A percentile compares a stretch with the other conserved stretches of the same genome.
Evolutionary conservation across 1,140 invertebrate genomes (phyloP).

Genomic region (Xylocopa sonorina): DNA sequence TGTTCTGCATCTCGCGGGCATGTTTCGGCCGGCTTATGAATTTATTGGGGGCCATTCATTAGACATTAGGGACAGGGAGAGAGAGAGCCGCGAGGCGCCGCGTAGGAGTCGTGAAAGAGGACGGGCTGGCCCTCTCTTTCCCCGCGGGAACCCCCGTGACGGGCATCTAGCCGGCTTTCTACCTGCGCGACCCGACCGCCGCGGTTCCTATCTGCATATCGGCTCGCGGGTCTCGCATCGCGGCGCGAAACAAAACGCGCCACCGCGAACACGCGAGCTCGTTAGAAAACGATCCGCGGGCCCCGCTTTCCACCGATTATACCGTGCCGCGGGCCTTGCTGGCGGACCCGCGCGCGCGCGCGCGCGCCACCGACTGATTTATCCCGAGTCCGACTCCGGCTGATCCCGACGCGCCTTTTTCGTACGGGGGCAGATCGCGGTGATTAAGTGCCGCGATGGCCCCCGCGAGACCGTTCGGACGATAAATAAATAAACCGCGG

Average conservation of each 20-base stretch:
- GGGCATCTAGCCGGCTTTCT: conserved; percentile 16
- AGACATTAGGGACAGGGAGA: conserved; percentile 74
- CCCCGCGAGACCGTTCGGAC: conserved; percentile 34
- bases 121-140: conserved; percentile 62
- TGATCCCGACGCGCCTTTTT: conserved; percentile 9
- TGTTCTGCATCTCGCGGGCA: conserved; percentile 73
- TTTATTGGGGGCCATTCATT: conserved; percentile 78
- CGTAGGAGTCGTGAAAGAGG: conserved; percentile 75
- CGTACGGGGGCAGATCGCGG: conserved; percentile 36
- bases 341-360: no score
- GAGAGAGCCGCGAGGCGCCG: conserved; percentile 64
- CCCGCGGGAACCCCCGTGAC: conserved; percentile 65
- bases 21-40: conserved; percentile 78
- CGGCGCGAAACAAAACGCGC: conserved; percentile 44
- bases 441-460: conserved; percentile 47
- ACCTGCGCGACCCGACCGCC: not conserved
- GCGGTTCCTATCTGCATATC: conserved; percentile 37
- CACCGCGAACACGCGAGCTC: conserved; percentile 47
- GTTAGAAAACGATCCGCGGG: conserved; percentile 37
- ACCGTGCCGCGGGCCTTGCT: not conserved
- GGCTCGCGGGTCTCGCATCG: conserved; percentile 23
- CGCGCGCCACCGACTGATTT: conserved; percentile 39
- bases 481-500: conserved; percentile 49
- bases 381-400: conserved; percentile 11
- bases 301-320: not conserved